Conservation (phyloP, 2,888 invertebrate species). For the Sarcophaga rosellei region DNA sequence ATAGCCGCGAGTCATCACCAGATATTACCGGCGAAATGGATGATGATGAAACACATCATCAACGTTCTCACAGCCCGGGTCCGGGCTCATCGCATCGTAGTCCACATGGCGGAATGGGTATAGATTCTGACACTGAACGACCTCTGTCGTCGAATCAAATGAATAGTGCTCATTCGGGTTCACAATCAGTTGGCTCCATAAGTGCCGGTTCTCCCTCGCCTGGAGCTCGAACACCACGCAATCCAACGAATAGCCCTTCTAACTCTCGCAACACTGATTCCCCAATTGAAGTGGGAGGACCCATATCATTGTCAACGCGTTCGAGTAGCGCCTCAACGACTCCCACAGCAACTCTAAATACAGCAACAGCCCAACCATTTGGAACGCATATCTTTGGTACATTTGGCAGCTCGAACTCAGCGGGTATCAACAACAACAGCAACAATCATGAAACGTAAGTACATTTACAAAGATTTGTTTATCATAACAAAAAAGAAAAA, state of each 20-base stretch:
- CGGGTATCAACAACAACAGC: slow-evolving; percentile 38
- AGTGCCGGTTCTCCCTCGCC: slow-evolving; percentile 81
- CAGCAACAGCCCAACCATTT: slow-evolving; percentile 83
- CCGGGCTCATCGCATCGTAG: slow-evolving; percentile 76
- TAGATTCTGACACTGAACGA: slow-evolving; percentile 80
- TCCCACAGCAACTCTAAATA: slow-evolving; percentile 79
- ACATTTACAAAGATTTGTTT: background rate
- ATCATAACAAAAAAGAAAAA: slow-evolving; percentile 3
- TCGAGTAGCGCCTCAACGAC: slow-evolving; percentile 72
- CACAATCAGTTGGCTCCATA: slow-evolving; percentile 82
- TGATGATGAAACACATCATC: slow-evolving; percentile 80
- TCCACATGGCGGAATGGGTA: slow-evolving; percentile 73
- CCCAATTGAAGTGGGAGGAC: slow-evolving; percentile 82
- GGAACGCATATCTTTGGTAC: slow-evolving; percentile 86
- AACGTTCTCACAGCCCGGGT: slow-evolving; percentile 77
- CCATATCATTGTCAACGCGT: slow-evolving; percentile 79
- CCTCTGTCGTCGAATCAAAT: slow-evolving; percentile 80
- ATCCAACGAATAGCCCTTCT: slow-evolving; percentile 82
- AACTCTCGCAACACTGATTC: slow-evolving; percentile 84
- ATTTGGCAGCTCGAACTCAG: slow-evolving; percentile 81
- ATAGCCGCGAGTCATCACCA: slow-evolving; percentile 81
- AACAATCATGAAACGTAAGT: slow-evolving; percentile 65
- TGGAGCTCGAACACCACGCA: slow-evolving; percentile 79
- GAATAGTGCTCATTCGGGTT: slow-evolving; percentile 79
- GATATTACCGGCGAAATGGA: slow-evolving; percentile 82